These are phyloP conservation scores for Tangara arthus DNA, from an alignment of 2,797 vertebrate genomes.

Conservation along the genomic window DNA sequence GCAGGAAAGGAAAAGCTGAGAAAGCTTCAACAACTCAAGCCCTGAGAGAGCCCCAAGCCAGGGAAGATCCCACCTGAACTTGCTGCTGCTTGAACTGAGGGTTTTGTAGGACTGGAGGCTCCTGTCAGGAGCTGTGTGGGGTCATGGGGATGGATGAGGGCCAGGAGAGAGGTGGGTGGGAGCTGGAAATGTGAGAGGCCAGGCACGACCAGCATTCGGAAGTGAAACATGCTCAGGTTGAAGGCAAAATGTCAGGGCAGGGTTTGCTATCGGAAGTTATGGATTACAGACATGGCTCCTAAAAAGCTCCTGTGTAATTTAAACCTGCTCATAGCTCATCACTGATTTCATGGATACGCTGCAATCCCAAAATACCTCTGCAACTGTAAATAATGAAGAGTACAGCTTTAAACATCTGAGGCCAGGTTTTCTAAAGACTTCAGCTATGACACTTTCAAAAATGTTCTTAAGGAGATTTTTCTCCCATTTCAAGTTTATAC, in stretches of 20 bases:
- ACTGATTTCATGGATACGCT: background rate
- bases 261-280: background rate
- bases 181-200: slow-evolving; percentile 17
- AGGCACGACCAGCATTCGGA: background rate
- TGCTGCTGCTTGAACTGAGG: background rate
- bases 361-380: background rate
- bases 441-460: background rate
- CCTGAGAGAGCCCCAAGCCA: background rate
- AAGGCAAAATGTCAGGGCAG: background rate
- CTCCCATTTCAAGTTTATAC: background rate
- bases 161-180: background rate
- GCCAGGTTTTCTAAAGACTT: background rate
- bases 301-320: background rate
- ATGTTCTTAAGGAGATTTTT: background rate
- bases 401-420: background rate
- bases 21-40: background rate
- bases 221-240: background rate
- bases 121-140: background rate
- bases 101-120: background rate
- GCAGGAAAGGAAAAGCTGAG: background rate
- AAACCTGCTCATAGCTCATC: background rate
- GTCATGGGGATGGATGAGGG: background rate
- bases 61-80: background rate
- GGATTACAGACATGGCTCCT: background rate
- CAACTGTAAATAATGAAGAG: background rate